Base-by-base conservation (phyloP, 2,797 vertebrate species). In the Liparis tanakae region DNA sequence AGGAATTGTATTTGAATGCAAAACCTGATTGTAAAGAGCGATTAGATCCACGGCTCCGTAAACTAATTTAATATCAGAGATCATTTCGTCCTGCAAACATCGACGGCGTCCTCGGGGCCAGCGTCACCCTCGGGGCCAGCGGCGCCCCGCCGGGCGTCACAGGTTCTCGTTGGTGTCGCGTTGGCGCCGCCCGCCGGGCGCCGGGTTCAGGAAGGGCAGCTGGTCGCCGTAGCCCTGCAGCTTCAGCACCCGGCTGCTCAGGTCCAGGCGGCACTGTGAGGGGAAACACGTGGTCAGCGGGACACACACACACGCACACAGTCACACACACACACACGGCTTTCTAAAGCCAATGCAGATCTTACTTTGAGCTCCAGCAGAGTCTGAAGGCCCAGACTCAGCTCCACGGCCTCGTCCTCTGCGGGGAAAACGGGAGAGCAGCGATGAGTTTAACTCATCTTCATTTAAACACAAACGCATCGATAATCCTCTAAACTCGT, bases 351-450 rank as follows among this genome's bases (percentile, higher is more conserved):
- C 65, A 82, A 86, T 64, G 41, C 76, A 63, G 61, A 15, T 10
- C 95, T 96, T 95, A 98, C 97, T 95, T 96, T 95, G 66, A 99
- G 96, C 89, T 96, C 94, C 75, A 96, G 68, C 84, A 98, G 94
- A 72, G 96, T 97, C 83, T 96, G 95, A 43, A 98, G 94, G 68
- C 97, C 97, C 69, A 98, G 94, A 86, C 95, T 95, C 81, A 98
- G 92, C 66, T 98, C 97, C 69, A 93, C 92, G 41, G 82, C 89
- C 64, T 97, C 95, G 10, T 95, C 95, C 81, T 98, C 97, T 99
- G 89, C 69, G 74, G 65, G 6, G 15, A 50, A n/a, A 61, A 58
- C n/a, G 59, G 56, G 30, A 70, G 62, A 63, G 25, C 10, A 65
- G 6, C 76, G 76, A 85, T 64, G 57, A 44, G 14, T 6, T 13